Percentiles rank a stretch among this genome's conserved stretches.
These are phyloP conservation scores for Thaleichthys pacificus DNA, from an alignment of 2,797 vertebrate genomes.

Conservation along the genomic window DNA sequence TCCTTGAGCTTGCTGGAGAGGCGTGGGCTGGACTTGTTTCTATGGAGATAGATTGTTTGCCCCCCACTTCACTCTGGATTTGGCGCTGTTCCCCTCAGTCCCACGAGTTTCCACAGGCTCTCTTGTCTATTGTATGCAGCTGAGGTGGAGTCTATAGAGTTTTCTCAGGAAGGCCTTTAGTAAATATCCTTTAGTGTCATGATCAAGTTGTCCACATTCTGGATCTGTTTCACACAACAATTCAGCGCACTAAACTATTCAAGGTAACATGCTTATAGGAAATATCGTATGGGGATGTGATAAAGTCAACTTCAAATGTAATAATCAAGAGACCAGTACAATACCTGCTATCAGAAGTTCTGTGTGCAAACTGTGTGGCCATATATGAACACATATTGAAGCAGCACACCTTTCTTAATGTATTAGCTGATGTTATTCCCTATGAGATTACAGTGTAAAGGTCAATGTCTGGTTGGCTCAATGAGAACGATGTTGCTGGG, in stretches of 20 bases:
- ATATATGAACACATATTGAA: background rate
- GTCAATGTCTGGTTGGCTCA: conserved; percentile 17
- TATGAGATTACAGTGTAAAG: conserved; percentile 6
- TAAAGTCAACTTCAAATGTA: background rate
- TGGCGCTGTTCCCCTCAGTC: conserved; percentile 47
- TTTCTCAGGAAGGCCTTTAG: background rate
- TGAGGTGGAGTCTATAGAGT: conserved; percentile 21
- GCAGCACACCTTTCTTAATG: background rate
- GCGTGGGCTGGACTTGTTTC: conserved; percentile 83
- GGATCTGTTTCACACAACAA: background rate
- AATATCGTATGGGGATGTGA: background rate
- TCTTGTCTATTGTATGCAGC: conserved; percentile 64
- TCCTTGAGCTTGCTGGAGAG: conserved; percentile 63
- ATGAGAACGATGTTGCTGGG: background rate
- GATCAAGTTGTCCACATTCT: conserved; percentile 11
- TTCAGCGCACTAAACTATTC: too few relatives aligned
- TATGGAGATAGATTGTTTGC: conserved; percentile 80
- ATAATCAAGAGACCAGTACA: background rate
- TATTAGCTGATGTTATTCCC: background rate
- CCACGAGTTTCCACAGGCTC: conserved; percentile 46
- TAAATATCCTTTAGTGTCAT: background rate
- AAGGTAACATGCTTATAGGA: background rate
- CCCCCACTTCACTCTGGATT: conserved; percentile 52
- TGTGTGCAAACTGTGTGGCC: background rate
- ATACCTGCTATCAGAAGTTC: background rate